phyloP scores from a whole-genome alignment of 2,797 vertebrate genomes.

The Melanotaenia maccullochi region DNA sequence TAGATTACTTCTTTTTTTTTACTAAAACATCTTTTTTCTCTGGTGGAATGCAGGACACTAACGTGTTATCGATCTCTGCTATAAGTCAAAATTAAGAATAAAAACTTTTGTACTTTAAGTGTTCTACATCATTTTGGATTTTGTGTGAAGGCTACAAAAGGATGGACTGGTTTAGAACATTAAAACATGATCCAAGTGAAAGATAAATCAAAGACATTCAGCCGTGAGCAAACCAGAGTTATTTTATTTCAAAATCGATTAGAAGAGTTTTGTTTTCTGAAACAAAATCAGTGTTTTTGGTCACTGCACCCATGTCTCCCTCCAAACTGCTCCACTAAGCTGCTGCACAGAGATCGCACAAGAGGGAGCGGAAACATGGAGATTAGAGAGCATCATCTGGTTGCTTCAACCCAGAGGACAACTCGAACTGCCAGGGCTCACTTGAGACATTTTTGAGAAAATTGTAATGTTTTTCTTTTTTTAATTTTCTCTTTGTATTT shows the following conservation, averaged over 20 bases:
- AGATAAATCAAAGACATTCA: constrained; percentile 13
- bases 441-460: constrained; percentile 24
- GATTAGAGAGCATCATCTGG: neutral
- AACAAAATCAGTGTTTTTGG: neutral
- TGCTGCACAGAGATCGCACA: constrained; percentile 16
- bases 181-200: constrained; percentile 2
- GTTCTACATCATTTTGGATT: constrained; percentile 4
- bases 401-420: constrained; percentile 16
- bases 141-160: constrained; percentile 7
- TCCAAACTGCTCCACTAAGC: constrained; percentile 14
- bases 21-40: constrained; percentile 9
- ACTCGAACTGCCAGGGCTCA: constrained; percentile 13
- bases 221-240: constrained; percentile 6
- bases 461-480: constrained; percentile 22
- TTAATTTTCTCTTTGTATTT: neutral
- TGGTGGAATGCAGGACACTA: constrained; percentile 26
- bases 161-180: constrained; percentile 9
- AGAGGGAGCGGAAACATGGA: constrained; percentile 9
- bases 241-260: constrained; percentile 23
- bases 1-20: neutral
- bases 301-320: neutral
- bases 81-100: constrained; percentile 31
- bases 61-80: constrained; percentile 16
- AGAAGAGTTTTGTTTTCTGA: neutral
- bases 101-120: constrained; percentile 22